Evolutionary conservation across 2,113 vertebrate genomes (phyloP).

Genomic region (Papio anubis): DNA sequence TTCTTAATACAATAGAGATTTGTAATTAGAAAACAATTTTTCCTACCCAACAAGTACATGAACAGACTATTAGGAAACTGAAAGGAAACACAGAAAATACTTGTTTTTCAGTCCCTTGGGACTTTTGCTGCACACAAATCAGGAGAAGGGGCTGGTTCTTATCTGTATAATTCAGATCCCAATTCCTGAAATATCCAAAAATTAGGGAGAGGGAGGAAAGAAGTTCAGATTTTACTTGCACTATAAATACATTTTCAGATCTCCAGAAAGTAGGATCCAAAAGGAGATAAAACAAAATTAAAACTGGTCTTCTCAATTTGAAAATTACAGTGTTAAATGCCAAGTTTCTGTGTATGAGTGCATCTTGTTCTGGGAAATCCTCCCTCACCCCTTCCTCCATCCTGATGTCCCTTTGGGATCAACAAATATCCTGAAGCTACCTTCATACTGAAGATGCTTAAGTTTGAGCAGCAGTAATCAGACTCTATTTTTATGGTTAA

Average conservation of each 20-base stretch:
- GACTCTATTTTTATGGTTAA: neutral
- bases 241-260: slow-evolving; percentile 48
- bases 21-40: slow-evolving; percentile 66
- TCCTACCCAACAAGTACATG: neutral
- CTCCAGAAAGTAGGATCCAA: slow-evolving; percentile 39
- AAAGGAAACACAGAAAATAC: neutral
- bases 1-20: slow-evolving; percentile 23
- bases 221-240: slow-evolving; percentile 18
- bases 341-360: neutral
- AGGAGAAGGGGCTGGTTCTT: neutral
- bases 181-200: slow-evolving; percentile 35
- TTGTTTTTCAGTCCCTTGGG: neutral
- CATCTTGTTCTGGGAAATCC: neutral
- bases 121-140: neutral
- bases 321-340: neutral
- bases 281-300: neutral
- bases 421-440: neutral
- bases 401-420: neutral
- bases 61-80: neutral
- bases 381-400: neutral
- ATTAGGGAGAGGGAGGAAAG: neutral
- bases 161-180: slow-evolving; percentile 45
- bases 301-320: slow-evolving; percentile 16
- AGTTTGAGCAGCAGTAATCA: neutral
- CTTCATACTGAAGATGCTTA: neutral